These are phyloP conservation scores for Microctonus aethiopoides DNA, from an alignment of 2,888 invertebrate genomes.

Conservation along the genomic window DNA sequence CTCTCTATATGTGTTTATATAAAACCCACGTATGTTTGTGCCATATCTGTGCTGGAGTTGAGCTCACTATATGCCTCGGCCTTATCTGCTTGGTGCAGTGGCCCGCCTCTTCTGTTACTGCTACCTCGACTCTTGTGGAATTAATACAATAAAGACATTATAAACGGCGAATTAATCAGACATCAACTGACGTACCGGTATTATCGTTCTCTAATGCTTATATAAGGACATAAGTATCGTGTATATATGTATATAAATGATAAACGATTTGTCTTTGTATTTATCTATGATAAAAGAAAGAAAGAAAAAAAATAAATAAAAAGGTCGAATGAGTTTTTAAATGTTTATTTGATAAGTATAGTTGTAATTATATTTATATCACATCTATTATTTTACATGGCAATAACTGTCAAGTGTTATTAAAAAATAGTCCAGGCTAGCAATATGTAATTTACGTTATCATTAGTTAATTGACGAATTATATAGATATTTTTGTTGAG, in stretches of 20 bases:
- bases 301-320: background rate
- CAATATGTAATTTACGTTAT: background rate
- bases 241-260: no score
- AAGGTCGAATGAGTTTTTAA: no score
- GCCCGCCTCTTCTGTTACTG: slow-evolving; percentile 21
- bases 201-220: slow-evolving; percentile 16
- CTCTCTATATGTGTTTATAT: background rate
- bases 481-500: background rate
- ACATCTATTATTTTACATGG: no score
- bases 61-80: slow-evolving; percentile 28
- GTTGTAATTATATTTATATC: background rate
- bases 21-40: slow-evolving; percentile 41
- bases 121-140: slow-evolving; percentile 42
- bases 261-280: background rate
- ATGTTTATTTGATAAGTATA: background rate
- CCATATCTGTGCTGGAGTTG: slow-evolving; percentile 47
- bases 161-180: slow-evolving; percentile 63
- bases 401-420: background rate
- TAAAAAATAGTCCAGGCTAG: background rate
- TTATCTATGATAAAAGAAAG: background rate
- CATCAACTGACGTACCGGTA: slow-evolving; percentile 46
- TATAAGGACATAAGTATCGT: background rate
- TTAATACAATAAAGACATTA: slow-evolving; percentile 66
- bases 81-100: slow-evolving; percentile 46
- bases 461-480: background rate